Base-by-base conservation (phyloP, 2,113 vertebrate species). In the Alces alces region DNA sequence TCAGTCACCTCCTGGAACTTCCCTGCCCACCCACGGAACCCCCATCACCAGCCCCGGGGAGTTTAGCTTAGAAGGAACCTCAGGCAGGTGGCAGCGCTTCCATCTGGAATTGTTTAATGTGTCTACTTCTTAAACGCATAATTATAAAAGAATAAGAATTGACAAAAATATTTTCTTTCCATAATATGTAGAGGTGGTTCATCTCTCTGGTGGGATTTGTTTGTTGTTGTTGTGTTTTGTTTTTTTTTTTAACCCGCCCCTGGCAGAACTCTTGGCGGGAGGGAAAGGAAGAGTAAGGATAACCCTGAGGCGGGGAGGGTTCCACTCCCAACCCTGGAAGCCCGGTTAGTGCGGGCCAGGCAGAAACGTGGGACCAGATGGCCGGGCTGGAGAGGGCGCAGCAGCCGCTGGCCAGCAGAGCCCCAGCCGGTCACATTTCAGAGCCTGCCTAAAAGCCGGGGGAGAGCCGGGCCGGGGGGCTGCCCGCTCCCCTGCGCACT, bases 91-190 rank as follows among this genome's bases (percentile, higher is more conserved):
- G 79, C 85, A 33, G 12, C 2, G 1, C 12, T 5, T 96, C 98
- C 97, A 85, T 98, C 97, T 97, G 98, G 98, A 98, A 98, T 98
- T 97, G 95, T 99, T 99, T 99, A 99, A 99, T 99, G 99, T 99
- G 98, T 98, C 99, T 99, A 98, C 98, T 98, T 98, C 98, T 99
- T 99, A 99, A 98, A 98, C 99, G 98, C 99, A 99, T 99, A 99
- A 99, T 99, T 99, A 99, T 99, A 99, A 99, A 99, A 99, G 99
- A 99, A 99, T 99, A 99, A 99, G 99, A 99, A 99, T 99, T 97
- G 99, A 99, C 99, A 99, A 99, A 99, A 99, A 99, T 99, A 99
- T 99, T 99, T 99, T 99, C 99, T 99, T 99, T 99, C 99, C 99
- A 99, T 99, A 99, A 99, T 99, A 99, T 99, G 98, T 98, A 96